Percentiles rank a stretch among this genome's conserved stretches.
These are phyloP conservation scores for Campylomormyrus tamandua DNA, from an alignment of 2,113 vertebrate species.

Conservation along the genomic window DNA sequence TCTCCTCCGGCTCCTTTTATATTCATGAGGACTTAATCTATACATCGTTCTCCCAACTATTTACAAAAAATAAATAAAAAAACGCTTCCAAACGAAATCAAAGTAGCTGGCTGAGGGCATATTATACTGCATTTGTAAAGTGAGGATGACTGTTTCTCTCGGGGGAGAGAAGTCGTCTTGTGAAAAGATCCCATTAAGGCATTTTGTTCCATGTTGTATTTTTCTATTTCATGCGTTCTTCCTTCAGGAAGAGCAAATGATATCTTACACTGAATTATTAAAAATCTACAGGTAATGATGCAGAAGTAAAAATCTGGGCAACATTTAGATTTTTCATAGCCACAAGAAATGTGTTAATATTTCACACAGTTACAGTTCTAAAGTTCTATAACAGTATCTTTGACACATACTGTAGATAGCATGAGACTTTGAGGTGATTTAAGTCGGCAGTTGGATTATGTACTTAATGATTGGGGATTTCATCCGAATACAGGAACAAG, in stretches of 20 bases:
- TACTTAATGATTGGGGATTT: not conserved
- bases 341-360: not conserved
- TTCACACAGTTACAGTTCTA: not conserved
- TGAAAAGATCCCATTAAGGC: not conserved
- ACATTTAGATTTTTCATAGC: not conserved
- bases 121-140: not conserved
- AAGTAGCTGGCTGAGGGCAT: not conserved
- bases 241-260: not conserved
- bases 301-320: not conserved
- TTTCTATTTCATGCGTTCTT: not conserved
- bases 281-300: not conserved
- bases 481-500: not conserved
- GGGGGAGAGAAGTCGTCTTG: not conserved
- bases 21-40: not conserved
- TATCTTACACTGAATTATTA: not conserved
- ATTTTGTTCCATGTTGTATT: not conserved
- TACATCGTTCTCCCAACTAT: not conserved
- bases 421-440: not conserved
- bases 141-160: not conserved
- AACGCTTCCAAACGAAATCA: not conserved
- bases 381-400: not conserved
- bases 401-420: not conserved
- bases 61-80: not conserved
- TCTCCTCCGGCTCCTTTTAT: not conserved
- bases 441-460: not conserved